Evolutionary conservation across 2,797 vertebrate genomes (phyloP).

Genomic region (Atherinosoma microstoma): DNA sequence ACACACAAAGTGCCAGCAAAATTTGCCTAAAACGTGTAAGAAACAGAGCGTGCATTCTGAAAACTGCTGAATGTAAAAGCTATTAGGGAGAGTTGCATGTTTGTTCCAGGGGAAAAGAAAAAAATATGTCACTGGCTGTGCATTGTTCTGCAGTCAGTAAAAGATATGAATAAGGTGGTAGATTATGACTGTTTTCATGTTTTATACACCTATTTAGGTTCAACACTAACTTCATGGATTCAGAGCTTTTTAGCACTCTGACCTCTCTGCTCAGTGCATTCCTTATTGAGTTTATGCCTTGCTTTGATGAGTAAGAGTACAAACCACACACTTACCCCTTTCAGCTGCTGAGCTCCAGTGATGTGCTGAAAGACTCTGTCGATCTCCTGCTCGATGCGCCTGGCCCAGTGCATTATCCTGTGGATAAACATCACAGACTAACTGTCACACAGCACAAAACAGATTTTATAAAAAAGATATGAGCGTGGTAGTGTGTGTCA

Average conservation of each 20-base stretch:
- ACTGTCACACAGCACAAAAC: conserved; percentile 51
- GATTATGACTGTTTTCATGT: conserved; percentile 25
- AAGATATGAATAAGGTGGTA: conserved; percentile 7
- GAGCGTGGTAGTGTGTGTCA: conserved; percentile 4
- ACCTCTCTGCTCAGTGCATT: conserved; percentile 38
- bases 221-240: conserved; percentile 44
- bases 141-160: neutral
- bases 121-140: conserved; percentile 12
- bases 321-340: conserved; percentile 87
- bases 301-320: conserved; percentile 44
- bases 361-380: conserved; percentile 97
- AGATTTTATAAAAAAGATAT: conserved; percentile 32
- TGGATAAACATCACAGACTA: conserved; percentile 68
- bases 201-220: conserved; percentile 42
- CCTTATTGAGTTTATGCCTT: conserved; percentile 47
- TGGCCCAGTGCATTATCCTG: conserved; percentile 99
- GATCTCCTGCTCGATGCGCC: conserved; percentile 97
- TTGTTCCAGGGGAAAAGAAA: conserved; percentile 20
- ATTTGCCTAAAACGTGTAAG: conserved; percentile 13
- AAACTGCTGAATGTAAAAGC: conserved; percentile 25
- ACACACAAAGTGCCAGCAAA: conserved; percentile 8
- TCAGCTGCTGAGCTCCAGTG: conserved; percentile 94
- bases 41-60: conserved; percentile 15
- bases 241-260: conserved; percentile 26
- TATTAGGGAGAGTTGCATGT: conserved; percentile 20